Conservation (phyloP, 2,113 vertebrate genomes). For the Python bivittatus region DNA sequence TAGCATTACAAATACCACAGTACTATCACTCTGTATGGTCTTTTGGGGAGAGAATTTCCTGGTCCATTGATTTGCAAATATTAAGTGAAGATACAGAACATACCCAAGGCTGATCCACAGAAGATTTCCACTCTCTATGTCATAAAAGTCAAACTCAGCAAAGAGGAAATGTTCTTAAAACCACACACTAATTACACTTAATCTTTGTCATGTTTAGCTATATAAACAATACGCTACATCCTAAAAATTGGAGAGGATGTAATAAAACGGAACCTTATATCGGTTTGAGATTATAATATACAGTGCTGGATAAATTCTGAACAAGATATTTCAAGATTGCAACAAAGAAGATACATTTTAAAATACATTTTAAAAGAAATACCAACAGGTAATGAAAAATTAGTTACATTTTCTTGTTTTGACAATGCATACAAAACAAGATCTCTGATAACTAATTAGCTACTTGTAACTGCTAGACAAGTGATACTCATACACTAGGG, state of each 20-base stretch:
- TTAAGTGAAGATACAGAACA: neutral
- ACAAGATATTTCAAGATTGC: neutral
- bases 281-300: neutral
- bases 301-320: neutral
- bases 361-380: neutral
- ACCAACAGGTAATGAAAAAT: neutral
- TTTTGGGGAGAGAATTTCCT: neutral
- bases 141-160: neutral
- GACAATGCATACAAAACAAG: neutral
- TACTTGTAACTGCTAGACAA: neutral
- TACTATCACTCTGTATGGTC: neutral
- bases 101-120: neutral
- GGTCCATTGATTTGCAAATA: neutral
- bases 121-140: neutral
- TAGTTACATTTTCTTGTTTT: neutral
- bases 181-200: neutral
- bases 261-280: neutral
- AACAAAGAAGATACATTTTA: neutral
- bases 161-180: neutral
- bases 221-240: neutral
- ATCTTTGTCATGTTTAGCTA: neutral
- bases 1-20: neutral
- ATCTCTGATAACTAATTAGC: neutral
- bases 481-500: neutral
- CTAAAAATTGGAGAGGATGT: neutral